Conservation (phyloP, 2,113 vertebrate genomes). For the Callipepla californica region DNA sequence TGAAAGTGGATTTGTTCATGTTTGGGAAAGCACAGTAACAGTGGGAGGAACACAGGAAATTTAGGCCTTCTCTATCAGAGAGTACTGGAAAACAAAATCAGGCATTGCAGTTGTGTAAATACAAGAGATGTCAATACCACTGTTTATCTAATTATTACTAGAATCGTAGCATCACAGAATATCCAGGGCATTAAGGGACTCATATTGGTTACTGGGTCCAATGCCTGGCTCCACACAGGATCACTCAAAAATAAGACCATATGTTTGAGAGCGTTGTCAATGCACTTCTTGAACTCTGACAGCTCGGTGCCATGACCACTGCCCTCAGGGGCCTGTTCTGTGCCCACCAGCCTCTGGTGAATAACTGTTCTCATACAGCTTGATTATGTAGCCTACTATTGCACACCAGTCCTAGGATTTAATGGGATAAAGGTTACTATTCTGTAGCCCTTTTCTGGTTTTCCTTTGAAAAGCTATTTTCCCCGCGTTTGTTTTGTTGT, state of each 20-base stretch:
- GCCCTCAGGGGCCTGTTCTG: no score
- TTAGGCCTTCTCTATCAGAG: background rate
- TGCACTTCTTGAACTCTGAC: no score
- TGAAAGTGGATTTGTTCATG: background rate
- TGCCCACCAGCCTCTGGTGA: no score
- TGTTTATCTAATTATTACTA: background rate
- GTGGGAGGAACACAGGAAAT: background rate
- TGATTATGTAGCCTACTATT: background rate
- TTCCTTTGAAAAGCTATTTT: background rate
- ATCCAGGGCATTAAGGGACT: no score
- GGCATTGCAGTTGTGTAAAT: background rate
- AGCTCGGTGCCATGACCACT: no score
- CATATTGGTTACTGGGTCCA: no score
- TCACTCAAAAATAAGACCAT: no score
- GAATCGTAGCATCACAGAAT: no score
- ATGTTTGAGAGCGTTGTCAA: no score
- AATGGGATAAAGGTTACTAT: background rate
- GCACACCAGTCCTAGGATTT: rapidly evolving
- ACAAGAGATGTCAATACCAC: background rate
- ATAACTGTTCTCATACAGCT: background rate
- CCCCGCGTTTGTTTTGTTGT: background rate
- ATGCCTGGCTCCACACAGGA: no score
- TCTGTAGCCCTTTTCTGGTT: background rate
- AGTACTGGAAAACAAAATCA: background rate
- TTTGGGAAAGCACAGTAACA: background rate